phyloP scores from a whole-genome alignment of 2,888 invertebrate genomes.

The Calameuta filiformis region DNA sequence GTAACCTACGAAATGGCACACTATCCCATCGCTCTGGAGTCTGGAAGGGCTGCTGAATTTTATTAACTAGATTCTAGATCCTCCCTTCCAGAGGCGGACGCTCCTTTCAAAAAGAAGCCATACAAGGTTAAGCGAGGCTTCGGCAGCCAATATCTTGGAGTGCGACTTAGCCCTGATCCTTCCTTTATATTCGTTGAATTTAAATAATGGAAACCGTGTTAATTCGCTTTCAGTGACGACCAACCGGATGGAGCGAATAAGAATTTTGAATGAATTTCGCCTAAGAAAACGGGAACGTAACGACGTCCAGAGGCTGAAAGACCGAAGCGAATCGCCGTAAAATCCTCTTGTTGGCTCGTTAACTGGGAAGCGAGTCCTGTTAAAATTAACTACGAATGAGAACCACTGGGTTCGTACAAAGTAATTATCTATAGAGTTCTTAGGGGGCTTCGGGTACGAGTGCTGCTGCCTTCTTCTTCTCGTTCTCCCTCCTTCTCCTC shows the following conservation, averaged over 20 bases:
- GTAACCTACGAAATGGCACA: not conserved
- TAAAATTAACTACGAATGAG: not conserved
- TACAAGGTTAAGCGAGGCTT: slow-evolving; percentile 27
- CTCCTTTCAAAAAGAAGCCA: slow-evolving; percentile 26
- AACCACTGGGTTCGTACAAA: slow-evolving; percentile 17
- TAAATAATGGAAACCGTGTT: slow-evolving; percentile 54
- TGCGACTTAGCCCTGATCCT: slow-evolving; percentile 57
- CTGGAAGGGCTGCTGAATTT: slow-evolving; percentile 37
- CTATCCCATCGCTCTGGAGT: not conserved
- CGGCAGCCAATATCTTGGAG: slow-evolving; percentile 56
- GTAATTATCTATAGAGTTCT: slow-evolving; percentile 24
- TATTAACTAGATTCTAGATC: slow-evolving; percentile 45
- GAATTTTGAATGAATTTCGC: not conserved
- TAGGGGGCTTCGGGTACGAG: slow-evolving; percentile 2
- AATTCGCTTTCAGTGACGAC: slow-evolving; percentile 46
- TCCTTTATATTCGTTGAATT: slow-evolving; percentile 54
- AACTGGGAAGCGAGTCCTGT: not conserved
- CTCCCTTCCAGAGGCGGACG: slow-evolving; percentile 13
- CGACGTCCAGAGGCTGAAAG: not conserved
- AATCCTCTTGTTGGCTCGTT: not conserved
- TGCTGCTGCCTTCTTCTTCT: not conserved
- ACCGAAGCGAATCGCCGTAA: not conserved
- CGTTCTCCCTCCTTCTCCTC: not conserved
- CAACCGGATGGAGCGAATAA: slow-evolving; percentile 21
- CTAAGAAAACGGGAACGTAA: not conserved